Percentiles rank a stretch among this genome's conserved stretches.
Evolutionary conservation across 2,113 vertebrate genomes (phyloP).

Genomic region (Hiodon tergisus): DNA sequence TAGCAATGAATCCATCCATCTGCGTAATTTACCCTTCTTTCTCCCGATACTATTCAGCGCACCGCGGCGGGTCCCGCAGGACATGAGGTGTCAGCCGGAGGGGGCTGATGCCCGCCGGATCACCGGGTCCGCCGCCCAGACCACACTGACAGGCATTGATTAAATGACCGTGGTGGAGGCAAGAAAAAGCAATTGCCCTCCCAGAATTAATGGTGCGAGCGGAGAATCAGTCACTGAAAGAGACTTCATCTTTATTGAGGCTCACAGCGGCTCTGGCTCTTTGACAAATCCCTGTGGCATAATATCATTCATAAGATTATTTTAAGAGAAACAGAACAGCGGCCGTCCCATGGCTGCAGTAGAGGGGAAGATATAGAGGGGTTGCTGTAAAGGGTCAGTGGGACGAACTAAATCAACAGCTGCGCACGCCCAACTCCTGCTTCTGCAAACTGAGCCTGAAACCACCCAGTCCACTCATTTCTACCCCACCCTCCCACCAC

Average conservation of each 20-base stretch:
- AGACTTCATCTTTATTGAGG: not conserved
- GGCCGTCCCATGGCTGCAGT: not conserved
- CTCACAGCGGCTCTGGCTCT: not conserved
- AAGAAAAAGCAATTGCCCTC: conserved; percentile 22
- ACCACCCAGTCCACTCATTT: not conserved
- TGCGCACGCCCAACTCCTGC: not conserved
- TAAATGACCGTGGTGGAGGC: conserved; percentile 25
- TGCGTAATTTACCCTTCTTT: not conserved
- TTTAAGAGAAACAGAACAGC: not conserved
- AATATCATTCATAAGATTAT: not conserved
- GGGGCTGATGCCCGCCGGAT: conserved; percentile 9
- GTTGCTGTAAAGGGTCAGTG: not conserved
- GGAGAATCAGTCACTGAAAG: conserved; percentile 21
- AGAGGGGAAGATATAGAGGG: not conserved
- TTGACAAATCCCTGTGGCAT: not conserved
- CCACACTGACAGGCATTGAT: conserved; percentile 41
- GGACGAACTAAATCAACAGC: not conserved
- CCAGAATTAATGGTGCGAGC: conserved; percentile 27
- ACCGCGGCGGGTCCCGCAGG: not conserved
- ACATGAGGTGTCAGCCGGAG: not conserved
- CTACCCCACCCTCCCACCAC: too few relatives aligned
- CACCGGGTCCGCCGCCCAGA: conserved; percentile 29
- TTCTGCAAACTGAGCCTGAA: not conserved
- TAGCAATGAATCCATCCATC: not conserved
- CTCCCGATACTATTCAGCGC: too few relatives aligned